Evolutionary conservation across 92 coral and sea anemone genomes (phyloP), one percentile per base, ranked within the genome.

Genomic region (Umimayanthus kanabou): DNA sequence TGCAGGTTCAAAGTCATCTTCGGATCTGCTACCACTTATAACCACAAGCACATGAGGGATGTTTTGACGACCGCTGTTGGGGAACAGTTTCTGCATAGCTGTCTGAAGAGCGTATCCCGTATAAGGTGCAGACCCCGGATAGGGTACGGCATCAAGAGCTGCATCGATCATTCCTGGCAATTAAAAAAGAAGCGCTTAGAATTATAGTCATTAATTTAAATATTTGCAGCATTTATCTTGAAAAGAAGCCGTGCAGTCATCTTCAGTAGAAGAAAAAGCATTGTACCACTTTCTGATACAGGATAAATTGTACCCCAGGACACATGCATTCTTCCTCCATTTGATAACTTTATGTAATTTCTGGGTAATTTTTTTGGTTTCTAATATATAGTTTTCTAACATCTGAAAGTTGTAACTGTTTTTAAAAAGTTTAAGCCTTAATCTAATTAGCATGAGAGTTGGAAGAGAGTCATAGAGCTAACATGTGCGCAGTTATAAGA

Each of bases 21-120:
- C 81, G 1, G 98, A 92, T 79, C 81, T 94, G 18, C 98, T 94
- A 7, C 94, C 98, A n/a, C 88, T 88, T 77, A 96, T 71, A 16
- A 93, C 77, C 9, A 96, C 92, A 10, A 96, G 83, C 13, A 93
- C 73, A 66, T 96, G 97, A 15, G 90, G 83, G 14, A 92, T 80
- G 33, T 84, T 88, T 22, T 49, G 87, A 45, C 98, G 92, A 23
- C 93, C 92, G 77, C 98, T 96, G 50, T 91, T 88, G 9, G 93
- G 96, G 37, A 93, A 93, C 13, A 96, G 84, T 20, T 94, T 89
- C 71, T 88, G 87, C 94, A 94, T 94, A 53, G 93, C 93, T 53
- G 81, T 58, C 7, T 84, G 76, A 11, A 94, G 91, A 3, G 97
- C 97, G 74, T 93, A 89, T 29, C 95, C 98, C 47, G 93, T 92